These are phyloP conservation scores for Hydraecia micacea DNA, from an alignment of 2,888 invertebrate genomes.

Conservation along the genomic window DNA sequence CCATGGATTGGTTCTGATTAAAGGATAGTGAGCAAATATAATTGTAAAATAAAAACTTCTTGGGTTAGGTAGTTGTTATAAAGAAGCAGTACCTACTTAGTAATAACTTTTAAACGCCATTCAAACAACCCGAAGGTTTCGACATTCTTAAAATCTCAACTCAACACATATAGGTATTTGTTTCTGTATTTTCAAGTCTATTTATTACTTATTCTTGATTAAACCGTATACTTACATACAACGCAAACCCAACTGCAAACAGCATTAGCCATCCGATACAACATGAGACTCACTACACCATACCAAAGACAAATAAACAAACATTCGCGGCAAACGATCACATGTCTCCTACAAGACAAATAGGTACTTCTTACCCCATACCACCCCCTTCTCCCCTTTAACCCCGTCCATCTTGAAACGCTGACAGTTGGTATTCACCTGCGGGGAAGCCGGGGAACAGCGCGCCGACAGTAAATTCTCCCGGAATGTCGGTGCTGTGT, in stretches of 20 bases:
- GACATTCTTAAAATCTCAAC: not conserved
- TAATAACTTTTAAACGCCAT: not conserved
- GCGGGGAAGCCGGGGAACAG: constrained; percentile 71
- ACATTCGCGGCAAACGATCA: constrained; percentile 79
- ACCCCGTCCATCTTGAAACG: constrained; percentile 76
- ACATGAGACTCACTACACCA: constrained; percentile 57
- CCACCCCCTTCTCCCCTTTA: constrained; percentile 60
- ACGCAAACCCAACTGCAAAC: constrained; percentile 7
- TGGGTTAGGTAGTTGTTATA: too few relatives aligned
- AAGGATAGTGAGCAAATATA: too few relatives aligned
- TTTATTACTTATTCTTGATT: not conserved
- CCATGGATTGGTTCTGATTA: not conserved
- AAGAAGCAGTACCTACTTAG: not conserved
- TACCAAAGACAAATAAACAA: constrained; percentile 83
- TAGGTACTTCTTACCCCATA: constrained; percentile 72
- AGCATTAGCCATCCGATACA: constrained; percentile 45
- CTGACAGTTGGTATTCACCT: constrained; percentile 86
- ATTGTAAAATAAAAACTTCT: too few relatives aligned
- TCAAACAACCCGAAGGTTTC: not conserved
- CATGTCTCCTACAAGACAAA: constrained; percentile 86
- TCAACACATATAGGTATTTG: not conserved
- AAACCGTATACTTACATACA: not conserved
- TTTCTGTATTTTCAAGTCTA: not conserved
- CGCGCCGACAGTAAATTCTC: constrained; percentile 73
- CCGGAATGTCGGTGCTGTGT: constrained; percentile 69